Conservation (phyloP, 2,797 vertebrate genomes). For the Poeciliopsis presidionis region DNA sequence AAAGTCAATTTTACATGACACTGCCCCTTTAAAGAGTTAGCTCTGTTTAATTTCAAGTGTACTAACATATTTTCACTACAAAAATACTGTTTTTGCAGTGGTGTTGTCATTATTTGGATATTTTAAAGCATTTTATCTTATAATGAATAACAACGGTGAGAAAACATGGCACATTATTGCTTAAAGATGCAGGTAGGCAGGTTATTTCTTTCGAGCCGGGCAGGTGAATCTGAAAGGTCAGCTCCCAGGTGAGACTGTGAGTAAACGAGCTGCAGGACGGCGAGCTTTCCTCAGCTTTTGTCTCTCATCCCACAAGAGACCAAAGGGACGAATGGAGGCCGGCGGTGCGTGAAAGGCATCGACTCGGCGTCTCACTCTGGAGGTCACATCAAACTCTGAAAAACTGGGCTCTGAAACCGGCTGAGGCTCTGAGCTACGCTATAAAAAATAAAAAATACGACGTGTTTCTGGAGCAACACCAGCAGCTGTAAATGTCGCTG, state of each 20-base stretch:
- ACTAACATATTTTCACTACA: no score
- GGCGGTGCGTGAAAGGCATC: constrained; percentile 16
- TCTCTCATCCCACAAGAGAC: constrained; percentile 4
- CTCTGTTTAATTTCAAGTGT: no score
- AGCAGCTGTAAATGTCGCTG: constrained; percentile 65
- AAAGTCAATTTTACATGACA: no score
- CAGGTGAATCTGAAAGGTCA: neutral
- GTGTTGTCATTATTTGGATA: no score
- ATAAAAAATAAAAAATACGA: constrained; percentile 2
- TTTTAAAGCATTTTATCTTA: no score
- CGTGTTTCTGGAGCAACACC: constrained; percentile 36
- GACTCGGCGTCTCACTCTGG: constrained; percentile 22
- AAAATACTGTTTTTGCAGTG: no score
- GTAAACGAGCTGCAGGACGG: constrained; percentile 41
- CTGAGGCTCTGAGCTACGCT: constrained; percentile 10
- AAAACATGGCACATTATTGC: neutral
- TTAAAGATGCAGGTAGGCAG: neutral
- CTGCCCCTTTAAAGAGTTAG: no score
- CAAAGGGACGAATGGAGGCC: constrained; percentile 37
- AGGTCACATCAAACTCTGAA: constrained; percentile 33
- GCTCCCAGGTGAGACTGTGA: constrained; percentile 52
- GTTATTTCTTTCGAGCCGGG: neutral
- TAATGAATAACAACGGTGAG: no score
- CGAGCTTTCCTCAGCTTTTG: constrained; percentile 31
- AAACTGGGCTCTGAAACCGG: constrained; percentile 3